phyloP scores from a whole-genome alignment of 2,113 vertebrate genomes.

The Atractosteus spatula region DNA sequence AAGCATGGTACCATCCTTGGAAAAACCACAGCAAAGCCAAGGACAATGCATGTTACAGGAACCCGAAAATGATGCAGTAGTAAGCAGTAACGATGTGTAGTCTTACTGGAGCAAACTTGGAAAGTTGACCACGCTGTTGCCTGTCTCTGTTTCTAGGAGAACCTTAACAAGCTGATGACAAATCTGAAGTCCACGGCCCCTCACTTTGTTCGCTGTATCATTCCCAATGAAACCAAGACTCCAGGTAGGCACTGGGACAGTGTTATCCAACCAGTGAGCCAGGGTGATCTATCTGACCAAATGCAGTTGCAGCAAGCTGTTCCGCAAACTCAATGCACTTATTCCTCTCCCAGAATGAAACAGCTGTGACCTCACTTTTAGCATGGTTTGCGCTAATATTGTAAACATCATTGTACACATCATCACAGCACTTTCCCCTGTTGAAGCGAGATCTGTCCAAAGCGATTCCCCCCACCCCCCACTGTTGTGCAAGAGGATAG shows the following conservation, averaged over 20 bases:
- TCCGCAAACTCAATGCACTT: too few species aligned
- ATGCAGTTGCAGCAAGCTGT: too few species aligned
- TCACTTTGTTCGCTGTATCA: conserved; percentile 92
- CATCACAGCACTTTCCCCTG: too few species aligned
- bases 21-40: background rate
- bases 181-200: conserved; percentile 90
- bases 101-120: background rate
- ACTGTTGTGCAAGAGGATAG: too few species aligned
- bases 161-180: conserved; percentile 94
- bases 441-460: background rate
- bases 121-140: conserved; percentile 3
- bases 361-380: too few species aligned
- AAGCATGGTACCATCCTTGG: too few species aligned
- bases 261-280: too few species aligned
- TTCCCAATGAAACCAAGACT: conserved; percentile 91
- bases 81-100: background rate
- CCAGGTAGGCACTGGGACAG: conserved; percentile 64
- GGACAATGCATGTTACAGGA: background rate
- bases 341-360: too few species aligned
- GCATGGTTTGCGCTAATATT: too few species aligned
- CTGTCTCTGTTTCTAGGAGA: conserved; percentile 72
- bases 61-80: background rate
- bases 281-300: too few species aligned
- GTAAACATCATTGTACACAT: too few species aligned
- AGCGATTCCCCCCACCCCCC: background rate